A percentile compares a stretch with the other conserved stretches of the same genome.
These are phyloP conservation scores for Palythoa grandiflora DNA, from an alignment of 92 coral and sea anemone genomes.

Conservation along the genomic window DNA sequence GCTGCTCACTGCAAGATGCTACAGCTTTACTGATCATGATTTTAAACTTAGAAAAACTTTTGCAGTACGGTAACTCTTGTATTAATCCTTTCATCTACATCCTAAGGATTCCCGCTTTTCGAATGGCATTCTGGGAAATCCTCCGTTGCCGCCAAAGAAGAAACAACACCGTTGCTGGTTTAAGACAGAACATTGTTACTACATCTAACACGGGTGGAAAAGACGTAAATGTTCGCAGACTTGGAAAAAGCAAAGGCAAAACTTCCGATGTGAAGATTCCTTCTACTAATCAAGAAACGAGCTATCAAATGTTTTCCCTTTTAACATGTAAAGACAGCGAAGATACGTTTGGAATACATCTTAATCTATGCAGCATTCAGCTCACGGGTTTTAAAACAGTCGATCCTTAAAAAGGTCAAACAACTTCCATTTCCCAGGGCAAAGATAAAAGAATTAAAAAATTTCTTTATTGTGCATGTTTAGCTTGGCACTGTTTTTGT, in stretches of 20 bases:
- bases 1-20: background rate
- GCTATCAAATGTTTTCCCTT: background rate
- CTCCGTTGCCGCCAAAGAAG: background rate
- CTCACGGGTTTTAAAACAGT: slow-evolving; percentile 12
- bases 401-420: background rate
- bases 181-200: background rate
- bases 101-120: slow-evolving; percentile 25
- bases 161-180: background rate
- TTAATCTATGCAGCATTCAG: background rate
- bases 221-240: background rate
- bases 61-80: slow-evolving; percentile 37
- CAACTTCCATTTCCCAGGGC: too few relatives aligned
- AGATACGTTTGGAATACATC: background rate
- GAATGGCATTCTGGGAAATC: slow-evolving; percentile 15
- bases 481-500: too few relatives aligned
- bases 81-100: slow-evolving; percentile 31
- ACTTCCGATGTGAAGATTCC: background rate
- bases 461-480: too few relatives aligned
- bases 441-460: background rate
- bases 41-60: background rate
- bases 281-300: background rate
- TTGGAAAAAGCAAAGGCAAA: background rate
- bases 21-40: background rate
- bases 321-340: background rate
- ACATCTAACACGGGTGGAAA: slow-evolving; percentile 7